Percentiles rank a stretch among this genome's conserved stretches.
Evolutionary conservation across 2,797 vertebrate genomes (phyloP).

Genomic region (Pteropus rufus): DNA sequence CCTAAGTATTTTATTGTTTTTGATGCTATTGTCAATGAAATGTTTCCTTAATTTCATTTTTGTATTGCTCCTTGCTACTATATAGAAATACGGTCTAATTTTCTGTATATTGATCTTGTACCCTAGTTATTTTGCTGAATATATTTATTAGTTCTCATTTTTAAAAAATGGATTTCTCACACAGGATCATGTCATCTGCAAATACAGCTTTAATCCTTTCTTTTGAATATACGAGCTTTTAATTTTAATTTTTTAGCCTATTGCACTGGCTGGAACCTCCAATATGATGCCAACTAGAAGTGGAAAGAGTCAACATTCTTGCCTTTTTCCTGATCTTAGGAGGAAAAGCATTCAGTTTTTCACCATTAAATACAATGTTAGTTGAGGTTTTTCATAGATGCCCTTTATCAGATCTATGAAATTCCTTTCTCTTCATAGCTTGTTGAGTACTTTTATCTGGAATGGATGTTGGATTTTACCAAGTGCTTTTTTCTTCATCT

Average conservation of each 20-base stretch:
- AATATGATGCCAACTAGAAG: neutral
- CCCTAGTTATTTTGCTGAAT: neutral
- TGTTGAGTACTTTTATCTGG: slow-evolving; percentile 3
- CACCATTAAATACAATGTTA: neutral
- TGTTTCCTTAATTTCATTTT: neutral
- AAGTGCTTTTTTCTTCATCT: neutral
- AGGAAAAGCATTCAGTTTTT: neutral
- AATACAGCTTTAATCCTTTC: neutral
- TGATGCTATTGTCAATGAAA: neutral
- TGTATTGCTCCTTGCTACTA: neutral
- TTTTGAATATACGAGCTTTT: neutral
- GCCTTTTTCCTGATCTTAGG: neutral
- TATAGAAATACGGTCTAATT: neutral
- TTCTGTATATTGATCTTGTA: neutral
- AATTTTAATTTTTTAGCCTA: neutral
- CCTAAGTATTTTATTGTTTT: neutral
- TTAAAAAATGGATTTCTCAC: neutral
- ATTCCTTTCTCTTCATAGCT: neutral
- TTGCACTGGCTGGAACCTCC: neutral
- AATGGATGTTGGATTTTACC: neutral
- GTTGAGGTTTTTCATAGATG: neutral
- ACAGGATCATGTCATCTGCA: neutral
- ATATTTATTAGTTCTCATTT: neutral
- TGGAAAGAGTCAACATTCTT: neutral
- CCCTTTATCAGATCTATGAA: neutral